Percentiles rank a stretch among this genome's conserved stretches.
These are phyloP conservation scores for Pycnonotus jocosus DNA, from an alignment of 2,113 vertebrate genomes.

Conservation along the genomic window DNA sequence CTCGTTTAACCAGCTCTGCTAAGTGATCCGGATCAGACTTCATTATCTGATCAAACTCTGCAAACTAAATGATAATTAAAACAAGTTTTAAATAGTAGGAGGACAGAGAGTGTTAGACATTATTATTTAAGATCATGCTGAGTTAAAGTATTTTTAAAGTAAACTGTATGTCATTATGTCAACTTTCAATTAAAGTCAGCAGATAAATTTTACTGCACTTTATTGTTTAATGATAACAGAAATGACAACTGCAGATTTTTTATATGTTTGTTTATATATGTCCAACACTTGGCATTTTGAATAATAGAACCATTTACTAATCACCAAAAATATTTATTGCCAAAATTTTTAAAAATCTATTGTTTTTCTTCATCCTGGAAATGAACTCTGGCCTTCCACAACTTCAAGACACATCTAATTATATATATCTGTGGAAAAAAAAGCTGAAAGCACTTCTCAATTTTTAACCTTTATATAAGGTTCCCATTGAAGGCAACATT, in stretches of 20 bases:
- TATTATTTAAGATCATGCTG: background rate
- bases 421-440: background rate
- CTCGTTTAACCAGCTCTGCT: slow-evolving; percentile 88
- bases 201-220: background rate
- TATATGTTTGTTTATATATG: background rate
- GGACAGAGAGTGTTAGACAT: background rate
- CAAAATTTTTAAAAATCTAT: background rate
- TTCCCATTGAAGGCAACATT: background rate
- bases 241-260: background rate
- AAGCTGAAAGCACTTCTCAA: background rate
- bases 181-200: background rate
- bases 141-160: background rate
- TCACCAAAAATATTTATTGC: background rate
- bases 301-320: background rate
- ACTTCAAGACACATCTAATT: background rate
- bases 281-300: background rate
- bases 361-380: background rate
- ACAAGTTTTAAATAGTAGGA: background rate
- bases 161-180: background rate
- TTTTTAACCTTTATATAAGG: background rate
- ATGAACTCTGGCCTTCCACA: background rate
- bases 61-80: slow-evolving; percentile 78
- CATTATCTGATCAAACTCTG: slow-evolving; percentile 99
- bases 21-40: slow-evolving; percentile 97
- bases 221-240: background rate